Conservation (phyloP, 2,888 invertebrate genomes). For the Drosophila leonis region DNA sequence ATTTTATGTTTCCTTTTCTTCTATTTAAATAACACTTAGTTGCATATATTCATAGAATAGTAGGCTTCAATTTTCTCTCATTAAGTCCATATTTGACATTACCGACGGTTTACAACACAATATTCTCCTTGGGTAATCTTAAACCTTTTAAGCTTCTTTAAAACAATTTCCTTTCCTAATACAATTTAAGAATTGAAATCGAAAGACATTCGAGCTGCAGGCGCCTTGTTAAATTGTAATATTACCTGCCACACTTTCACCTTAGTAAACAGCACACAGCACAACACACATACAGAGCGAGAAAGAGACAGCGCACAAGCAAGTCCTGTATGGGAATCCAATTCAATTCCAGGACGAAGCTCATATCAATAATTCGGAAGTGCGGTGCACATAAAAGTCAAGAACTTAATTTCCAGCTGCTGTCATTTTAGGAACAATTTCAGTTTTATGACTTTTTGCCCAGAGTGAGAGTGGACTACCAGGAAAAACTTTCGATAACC, state of each 20-base stretch:
- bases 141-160: background rate
- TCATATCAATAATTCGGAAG: constrained; percentile 77
- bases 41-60: no score
- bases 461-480: constrained; percentile 21
- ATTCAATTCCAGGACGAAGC: constrained; percentile 51
- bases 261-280: constrained; percentile 11
- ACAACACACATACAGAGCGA: constrained; percentile 2
- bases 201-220: constrained; percentile 27
- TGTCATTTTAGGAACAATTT: constrained; percentile 75
- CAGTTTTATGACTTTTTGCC: constrained; percentile 68
- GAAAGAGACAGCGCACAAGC: constrained; percentile 5
- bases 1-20: no score
- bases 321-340: constrained; percentile 43
- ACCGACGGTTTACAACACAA: no score
- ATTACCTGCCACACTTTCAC: constrained; percentile 47
- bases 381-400: constrained; percentile 78
- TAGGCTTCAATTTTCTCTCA: background rate
- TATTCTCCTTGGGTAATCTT: background rate
- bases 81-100: background rate
- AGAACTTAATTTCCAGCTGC: constrained; percentile 80
- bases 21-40: no score
- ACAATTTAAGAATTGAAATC: constrained; percentile 4
- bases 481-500: constrained; percentile 79
- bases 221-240: constrained; percentile 37
- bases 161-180: background rate